These are phyloP conservation scores for Lamellibrachia columna DNA, from an alignment of 2,888 invertebrate genomes.

Conservation along the genomic window DNA sequence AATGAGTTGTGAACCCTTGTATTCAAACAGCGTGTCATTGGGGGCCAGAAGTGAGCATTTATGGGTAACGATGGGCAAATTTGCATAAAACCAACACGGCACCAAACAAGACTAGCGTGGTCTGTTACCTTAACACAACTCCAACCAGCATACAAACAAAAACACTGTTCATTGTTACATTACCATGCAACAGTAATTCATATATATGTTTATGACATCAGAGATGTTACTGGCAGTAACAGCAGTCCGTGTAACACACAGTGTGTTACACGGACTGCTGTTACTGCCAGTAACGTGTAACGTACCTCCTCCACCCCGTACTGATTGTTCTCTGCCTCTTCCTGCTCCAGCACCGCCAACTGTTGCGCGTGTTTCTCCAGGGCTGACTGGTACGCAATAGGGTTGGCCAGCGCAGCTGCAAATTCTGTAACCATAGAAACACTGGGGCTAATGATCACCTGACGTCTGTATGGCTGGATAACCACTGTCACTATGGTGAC, in stretches of 20 bases:
- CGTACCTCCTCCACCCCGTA: not conserved
- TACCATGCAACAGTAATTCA: too few relatives aligned
- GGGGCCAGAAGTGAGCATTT: too few relatives aligned
- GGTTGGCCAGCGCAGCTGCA: slow-evolving; percentile 85
- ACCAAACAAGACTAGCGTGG: too few relatives aligned
- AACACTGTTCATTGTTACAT: too few relatives aligned
- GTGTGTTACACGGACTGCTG: not conserved
- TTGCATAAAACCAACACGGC: too few relatives aligned
- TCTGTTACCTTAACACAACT: too few relatives aligned
- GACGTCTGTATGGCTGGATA: too few relatives aligned
- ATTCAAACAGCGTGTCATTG: too few relatives aligned
- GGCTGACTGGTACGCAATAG: slow-evolving; percentile 95
- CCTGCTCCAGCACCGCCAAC: slow-evolving; percentile 87
- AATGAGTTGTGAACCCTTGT: too few relatives aligned
- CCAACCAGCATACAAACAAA: too few relatives aligned
- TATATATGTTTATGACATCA: not conserved
- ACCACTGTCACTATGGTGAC: not conserved
- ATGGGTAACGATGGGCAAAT: too few relatives aligned
- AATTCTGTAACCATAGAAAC: slow-evolving; percentile 57
- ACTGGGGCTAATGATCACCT: not conserved
- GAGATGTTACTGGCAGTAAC: not conserved
- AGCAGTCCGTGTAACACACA: not conserved
- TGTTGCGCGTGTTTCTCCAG: slow-evolving; percentile 91
- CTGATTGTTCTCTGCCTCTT: slow-evolving; percentile 69
- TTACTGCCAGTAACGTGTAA: not conserved